Evolutionary conservation across 2,113 vertebrate genomes (phyloP).

Genomic region (Halichoerus grypus): DNA sequence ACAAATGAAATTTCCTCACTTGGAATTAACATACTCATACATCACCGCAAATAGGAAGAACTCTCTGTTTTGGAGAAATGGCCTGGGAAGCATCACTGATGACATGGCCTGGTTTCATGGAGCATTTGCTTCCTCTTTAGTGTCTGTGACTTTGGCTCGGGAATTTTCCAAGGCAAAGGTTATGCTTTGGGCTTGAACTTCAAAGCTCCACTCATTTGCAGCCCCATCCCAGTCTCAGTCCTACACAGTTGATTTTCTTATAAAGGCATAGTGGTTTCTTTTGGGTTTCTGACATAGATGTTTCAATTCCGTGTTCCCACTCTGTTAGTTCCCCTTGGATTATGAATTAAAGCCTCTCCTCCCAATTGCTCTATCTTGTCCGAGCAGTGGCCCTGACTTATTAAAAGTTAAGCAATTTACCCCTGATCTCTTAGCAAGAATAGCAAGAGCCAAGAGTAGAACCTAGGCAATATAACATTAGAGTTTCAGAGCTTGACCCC

Average conservation of each 20-base stretch:
- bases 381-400: constrained; percentile 17
- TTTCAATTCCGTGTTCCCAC: constrained; percentile 26
- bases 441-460: constrained; percentile 6
- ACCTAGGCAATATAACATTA: neutral
- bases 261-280: constrained; percentile 4
- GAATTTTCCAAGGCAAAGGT: constrained; percentile 53
- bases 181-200: constrained; percentile 28
- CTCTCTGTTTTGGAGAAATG: constrained; percentile 47
- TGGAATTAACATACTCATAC: constrained; percentile 23
- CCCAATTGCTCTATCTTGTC: constrained; percentile 15
- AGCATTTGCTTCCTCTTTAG: constrained; percentile 51
- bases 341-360: neutral
- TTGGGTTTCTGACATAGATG: constrained; percentile 2
- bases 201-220: constrained; percentile 39
- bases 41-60: constrained; percentile 33
- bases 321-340: constrained; percentile 28
- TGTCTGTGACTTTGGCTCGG: constrained; percentile 29
- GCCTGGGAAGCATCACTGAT: neutral
- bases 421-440: neutral
- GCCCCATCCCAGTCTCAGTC: neutral
- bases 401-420: constrained; percentile 44
- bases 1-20: constrained; percentile 7
- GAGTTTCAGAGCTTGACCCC: neutral
- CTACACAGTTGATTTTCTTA: constrained; percentile 16
- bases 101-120: constrained; percentile 6